A percentile compares a stretch with the other conserved stretches of the same genome.
Conservation (phyloP, 2,797 vertebrate genomes). For the Crocidura indochinensis region DNA sequence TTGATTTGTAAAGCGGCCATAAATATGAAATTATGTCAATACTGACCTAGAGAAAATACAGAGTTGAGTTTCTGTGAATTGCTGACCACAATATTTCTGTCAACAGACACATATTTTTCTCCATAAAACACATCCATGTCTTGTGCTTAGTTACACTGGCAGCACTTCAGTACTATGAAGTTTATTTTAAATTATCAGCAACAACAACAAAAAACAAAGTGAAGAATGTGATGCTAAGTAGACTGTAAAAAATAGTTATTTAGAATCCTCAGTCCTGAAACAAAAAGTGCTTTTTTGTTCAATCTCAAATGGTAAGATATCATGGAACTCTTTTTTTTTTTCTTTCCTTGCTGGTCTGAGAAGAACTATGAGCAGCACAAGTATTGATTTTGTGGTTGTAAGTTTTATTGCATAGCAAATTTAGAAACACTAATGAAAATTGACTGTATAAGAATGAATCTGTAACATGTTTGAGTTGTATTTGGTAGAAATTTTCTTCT, state of each 20-base stretch:
- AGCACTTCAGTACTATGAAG: not conserved
- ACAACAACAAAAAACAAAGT: not conserved
- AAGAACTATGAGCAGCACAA: not conserved
- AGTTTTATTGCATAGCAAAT: slow-evolving; percentile 21
- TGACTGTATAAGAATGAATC: not conserved
- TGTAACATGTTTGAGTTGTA: not conserved
- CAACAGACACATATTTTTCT: not conserved
- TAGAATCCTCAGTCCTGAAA: not conserved
- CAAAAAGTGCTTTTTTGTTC: not conserved
- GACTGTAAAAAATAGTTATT: not conserved
- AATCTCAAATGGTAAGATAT: not conserved
- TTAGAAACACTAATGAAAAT: slow-evolving; percentile 1
- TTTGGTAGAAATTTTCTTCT: not conserved
- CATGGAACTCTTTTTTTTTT: not conserved
- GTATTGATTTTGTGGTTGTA: slow-evolving; percentile 44
- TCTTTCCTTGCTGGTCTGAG: not conserved
- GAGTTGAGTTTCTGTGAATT: not conserved
- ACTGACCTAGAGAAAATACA: not conserved
- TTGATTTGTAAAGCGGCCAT: not conserved
- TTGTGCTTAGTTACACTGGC: not conserved
- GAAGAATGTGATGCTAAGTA: not conserved
- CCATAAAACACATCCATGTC: not conserved
- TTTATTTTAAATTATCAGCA: not conserved
- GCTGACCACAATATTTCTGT: not conserved
- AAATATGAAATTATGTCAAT: not conserved